Base-by-base conservation (phyloP, 1,140 invertebrate species). In the Eriosoma lanigerum region DNA sequence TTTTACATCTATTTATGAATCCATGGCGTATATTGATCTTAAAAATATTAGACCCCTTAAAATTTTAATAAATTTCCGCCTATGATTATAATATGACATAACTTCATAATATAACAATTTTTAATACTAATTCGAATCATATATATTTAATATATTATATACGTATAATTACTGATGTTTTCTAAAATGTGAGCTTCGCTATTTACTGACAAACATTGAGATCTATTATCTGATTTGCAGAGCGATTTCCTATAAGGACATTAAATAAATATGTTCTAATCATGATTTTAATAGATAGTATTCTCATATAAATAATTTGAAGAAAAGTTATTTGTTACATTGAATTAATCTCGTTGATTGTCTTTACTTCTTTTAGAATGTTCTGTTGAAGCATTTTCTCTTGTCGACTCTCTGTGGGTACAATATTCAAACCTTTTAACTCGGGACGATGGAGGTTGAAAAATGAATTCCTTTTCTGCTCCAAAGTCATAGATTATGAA, bases 401-500 rank as follows among this genome's bases (percentile, higher is more conserved):
- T 58, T 38, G 54, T 12, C 46, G 54, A 56, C 60, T 78, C 46
- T 60, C 56, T 6, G 21, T 50, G 3, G 73, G 38, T n/a, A 62
- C 38, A 6, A 60, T 78, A 58, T 48, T 46, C 26, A 78, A 24
- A 48, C 73, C 73, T 46, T 78, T 78, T 60, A 78, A 78, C 46
- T 78, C 73, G 1, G 73, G 73, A 78, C 73, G 73, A 78, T 78
- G 73, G 1, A 78, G 56, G 0, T 58, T 78, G 38, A 76, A 60
- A 46, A 78, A 78, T 60, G 73, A 78, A 26, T 78, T 78, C 9
- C 73, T 78, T n/a, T 60, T 78, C 73, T 78, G n/a, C 10, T 78
- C 15, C 60, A 44, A 78, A 60, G n/a, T 24, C 19, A 17, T 26
- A 76, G 44, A 26, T 24, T 0, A 38, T 2, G 0, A 10, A 64